Percentiles rank a stretch among this genome's conserved stretches.
These are phyloP conservation scores for Toxonevra muliebris DNA, from an alignment of 2,888 invertebrate genomes.

Conservation along the genomic window DNA sequence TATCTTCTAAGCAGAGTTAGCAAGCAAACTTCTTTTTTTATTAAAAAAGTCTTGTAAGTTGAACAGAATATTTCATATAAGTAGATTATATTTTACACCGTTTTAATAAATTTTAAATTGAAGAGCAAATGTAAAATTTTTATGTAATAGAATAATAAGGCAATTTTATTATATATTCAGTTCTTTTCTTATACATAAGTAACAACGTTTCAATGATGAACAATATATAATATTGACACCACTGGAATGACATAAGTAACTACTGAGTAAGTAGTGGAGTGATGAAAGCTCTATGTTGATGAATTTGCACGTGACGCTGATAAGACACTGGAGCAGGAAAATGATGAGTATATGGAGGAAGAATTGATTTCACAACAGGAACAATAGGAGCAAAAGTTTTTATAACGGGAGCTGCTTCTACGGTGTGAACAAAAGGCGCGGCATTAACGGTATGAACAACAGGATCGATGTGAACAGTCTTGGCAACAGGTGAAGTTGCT, in stretches of 20 bases:
- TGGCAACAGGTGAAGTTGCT: constrained; percentile 18
- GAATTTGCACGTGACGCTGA: constrained; percentile 54
- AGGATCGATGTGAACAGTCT: constrained; percentile 20
- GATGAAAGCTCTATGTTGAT: constrained; percentile 46
- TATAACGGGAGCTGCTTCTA: constrained; percentile 7
- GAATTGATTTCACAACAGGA: constrained; percentile 61
- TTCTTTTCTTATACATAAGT: too few species aligned
- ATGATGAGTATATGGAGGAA: constrained; percentile 35
- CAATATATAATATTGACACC: constrained; percentile 12
- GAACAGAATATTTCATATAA: too few species aligned
- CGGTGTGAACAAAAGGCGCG: constrained; percentile 12
- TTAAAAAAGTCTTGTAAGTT: too few species aligned
- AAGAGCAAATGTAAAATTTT: too few species aligned
- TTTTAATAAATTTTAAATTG: too few species aligned
- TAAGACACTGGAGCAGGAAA: constrained; percentile 44
- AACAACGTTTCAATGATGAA: background rate
- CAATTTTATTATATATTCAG: constrained; percentile 1
- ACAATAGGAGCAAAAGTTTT: constrained; percentile 34
- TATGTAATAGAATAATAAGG: too few species aligned
- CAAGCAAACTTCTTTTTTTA: too few species aligned
- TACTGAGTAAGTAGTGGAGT: constrained; percentile 40
- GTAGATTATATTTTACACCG: too few species aligned
- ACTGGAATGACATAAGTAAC: constrained; percentile 7
- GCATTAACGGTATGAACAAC: constrained; percentile 13
- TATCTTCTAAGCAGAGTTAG: too few species aligned